Evolutionary conservation across 2,888 invertebrate species (phyloP).

Genomic region (Dioctria linearis): DNA sequence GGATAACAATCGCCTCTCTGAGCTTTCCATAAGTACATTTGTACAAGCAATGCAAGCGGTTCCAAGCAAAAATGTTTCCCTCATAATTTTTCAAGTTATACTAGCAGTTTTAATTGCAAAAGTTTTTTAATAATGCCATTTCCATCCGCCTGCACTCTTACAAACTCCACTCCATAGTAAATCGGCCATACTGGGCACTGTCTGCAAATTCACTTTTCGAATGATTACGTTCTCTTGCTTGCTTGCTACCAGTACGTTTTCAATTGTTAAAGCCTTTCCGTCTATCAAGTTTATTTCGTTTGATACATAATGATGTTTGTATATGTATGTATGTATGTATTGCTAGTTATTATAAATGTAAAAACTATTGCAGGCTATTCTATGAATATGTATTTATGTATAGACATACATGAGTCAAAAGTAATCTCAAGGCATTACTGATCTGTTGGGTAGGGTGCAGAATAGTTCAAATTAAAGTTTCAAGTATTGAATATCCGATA

Average conservation of each 20-base stretch:
- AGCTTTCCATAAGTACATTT: conserved; percentile 35
- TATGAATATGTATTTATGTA: no score
- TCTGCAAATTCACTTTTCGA: conserved; percentile 53
- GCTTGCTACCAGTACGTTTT: not conserved
- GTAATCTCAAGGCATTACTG: no score
- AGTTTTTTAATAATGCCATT: conserved; percentile 58
- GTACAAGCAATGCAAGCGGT: conserved; percentile 11
- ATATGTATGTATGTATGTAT: no score
- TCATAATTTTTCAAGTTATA: conserved; percentile 46
- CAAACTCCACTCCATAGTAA: conserved; percentile 21
- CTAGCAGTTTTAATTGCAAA: conserved; percentile 58
- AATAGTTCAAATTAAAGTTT: no score
- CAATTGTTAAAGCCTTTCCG: not conserved
- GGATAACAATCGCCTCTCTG: conserved; percentile 27
- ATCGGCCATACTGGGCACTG: conserved; percentile 42
- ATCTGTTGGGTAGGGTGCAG: no score
- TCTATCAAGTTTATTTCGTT: conserved; percentile 32
- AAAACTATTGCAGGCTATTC: no score
- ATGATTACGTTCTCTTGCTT: conserved; percentile 44
- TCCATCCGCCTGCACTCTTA: conserved; percentile 38
- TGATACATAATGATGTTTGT: no score
- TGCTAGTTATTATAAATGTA: no score
- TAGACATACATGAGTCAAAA: no score
- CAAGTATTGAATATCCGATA: no score
- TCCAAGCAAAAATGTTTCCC: conserved; percentile 42